A percentile compares a stretch with the other conserved stretches of the same genome.
Conservation (phyloP, 2,888 invertebrate genomes). For the Cheilosia vernalis region DNA sequence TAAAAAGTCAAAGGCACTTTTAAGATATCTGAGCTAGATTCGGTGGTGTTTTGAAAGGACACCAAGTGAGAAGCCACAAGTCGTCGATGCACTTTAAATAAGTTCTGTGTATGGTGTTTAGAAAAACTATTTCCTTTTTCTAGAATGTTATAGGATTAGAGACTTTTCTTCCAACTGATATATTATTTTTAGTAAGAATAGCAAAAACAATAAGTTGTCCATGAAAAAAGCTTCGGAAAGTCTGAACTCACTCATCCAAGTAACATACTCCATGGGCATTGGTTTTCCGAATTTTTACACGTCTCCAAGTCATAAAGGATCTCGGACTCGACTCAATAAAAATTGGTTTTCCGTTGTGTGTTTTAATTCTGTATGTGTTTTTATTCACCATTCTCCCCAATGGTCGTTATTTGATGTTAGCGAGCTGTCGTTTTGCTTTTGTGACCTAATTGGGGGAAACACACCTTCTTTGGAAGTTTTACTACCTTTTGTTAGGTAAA, state of each 20-base stretch:
- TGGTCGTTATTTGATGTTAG: background rate
- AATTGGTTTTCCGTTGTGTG: background rate
- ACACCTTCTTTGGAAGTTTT: too few relatives aligned
- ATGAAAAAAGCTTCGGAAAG: background rate
- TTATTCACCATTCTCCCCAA: background rate
- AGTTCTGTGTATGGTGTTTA: conserved; percentile 21
- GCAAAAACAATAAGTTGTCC: too few relatives aligned
- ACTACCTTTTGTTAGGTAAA: too few relatives aligned
- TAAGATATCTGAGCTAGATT: conserved; percentile 32
- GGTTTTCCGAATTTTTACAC: conserved; percentile 1
- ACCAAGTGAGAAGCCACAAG: conserved; percentile 30
- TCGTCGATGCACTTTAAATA: conserved; percentile 61
- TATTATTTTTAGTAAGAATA: too few relatives aligned
- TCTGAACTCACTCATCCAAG: background rate
- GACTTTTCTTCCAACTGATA: too few relatives aligned
- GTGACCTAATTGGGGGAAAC: too few relatives aligned
- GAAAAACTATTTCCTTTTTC: background rate
- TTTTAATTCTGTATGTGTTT: background rate
- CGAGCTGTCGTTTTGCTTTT: background rate
- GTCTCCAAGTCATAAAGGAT: background rate
- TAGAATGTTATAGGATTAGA: too few relatives aligned
- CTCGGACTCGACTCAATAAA: background rate
- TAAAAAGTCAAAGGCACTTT: conserved; percentile 5
- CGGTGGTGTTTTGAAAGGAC: conserved; percentile 48
- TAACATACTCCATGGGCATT: background rate